Conservation (phyloP, 2,797 vertebrate genomes). For the Scleropages formosus region DNA sequence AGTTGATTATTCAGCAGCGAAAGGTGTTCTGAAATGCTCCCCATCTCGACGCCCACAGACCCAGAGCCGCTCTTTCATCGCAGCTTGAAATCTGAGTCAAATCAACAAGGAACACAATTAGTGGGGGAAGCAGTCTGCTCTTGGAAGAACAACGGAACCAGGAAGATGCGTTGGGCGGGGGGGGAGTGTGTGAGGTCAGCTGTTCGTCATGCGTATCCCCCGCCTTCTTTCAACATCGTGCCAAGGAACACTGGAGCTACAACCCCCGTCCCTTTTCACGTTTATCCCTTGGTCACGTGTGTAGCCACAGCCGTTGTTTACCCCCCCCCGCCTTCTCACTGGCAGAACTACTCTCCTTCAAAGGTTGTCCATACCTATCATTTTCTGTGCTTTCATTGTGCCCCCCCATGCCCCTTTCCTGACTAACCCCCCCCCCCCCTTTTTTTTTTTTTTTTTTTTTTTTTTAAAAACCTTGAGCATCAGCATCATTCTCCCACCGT, state of each 20-base stretch:
- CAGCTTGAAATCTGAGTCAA: conserved; percentile 46
- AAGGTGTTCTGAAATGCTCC: conserved; percentile 44
- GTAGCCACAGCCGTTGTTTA: not conserved
- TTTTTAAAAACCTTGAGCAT: conserved; percentile 33
- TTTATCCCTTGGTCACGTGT: not conserved
- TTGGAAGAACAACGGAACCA: not conserved
- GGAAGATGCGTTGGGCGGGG: not conserved
- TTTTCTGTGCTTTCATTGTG: conserved; percentile 64
- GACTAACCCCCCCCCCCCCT: conserved; percentile 23
- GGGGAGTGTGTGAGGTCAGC: not conserved
- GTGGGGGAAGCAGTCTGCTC: conserved; percentile 19
- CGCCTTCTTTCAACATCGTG: not conserved
- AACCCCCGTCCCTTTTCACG: not conserved
- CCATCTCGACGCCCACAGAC: conserved; percentile 37
- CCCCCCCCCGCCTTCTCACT: not conserved
- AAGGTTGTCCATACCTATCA: conserved; percentile 69
- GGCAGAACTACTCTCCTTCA: conserved; percentile 41
- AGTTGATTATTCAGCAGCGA: conserved; percentile 44
- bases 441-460: no score
- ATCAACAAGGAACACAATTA: conserved; percentile 48
- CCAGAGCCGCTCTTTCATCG: conserved; percentile 41
- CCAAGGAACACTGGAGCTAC: no score
- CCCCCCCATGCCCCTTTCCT: no score
- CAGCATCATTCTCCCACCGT: conserved; percentile 51
- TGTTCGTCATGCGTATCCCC: not conserved